A percentile compares a stretch with the other conserved stretches of the same genome.
Evolutionary conservation across 2,113 vertebrate genomes (phyloP).

Genomic region (Eudyptes chrysolophus): DNA sequence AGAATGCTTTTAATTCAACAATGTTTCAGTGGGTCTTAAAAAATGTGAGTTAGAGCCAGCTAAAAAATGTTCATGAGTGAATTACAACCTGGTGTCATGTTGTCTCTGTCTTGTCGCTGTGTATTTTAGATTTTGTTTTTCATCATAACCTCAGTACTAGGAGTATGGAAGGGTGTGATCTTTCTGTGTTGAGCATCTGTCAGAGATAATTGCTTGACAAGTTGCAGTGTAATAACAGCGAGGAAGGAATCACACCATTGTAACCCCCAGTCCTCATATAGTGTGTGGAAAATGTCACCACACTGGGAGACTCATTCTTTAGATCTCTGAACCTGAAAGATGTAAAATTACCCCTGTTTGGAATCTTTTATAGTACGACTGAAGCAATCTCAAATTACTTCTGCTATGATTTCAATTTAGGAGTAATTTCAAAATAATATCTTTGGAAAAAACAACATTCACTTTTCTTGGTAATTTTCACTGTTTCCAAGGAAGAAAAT

Average conservation of each 20-base stretch:
- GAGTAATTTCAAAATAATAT: slow-evolving; percentile 40
- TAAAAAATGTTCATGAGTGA: neutral
- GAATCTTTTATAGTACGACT: neutral
- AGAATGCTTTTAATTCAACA: slow-evolving; percentile 27
- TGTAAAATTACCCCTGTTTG: neutral
- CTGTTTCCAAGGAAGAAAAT: slow-evolving; percentile 26
- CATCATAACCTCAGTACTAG: neutral
- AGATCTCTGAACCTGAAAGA: neutral
- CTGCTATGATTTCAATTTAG: slow-evolving; percentile 39
- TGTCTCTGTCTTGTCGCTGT: neutral
- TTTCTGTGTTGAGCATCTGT: neutral
- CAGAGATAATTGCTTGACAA: neutral
- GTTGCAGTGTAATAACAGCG: neutral
- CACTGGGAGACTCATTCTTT: neutral
- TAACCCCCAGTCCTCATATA: neutral
- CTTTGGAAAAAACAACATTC: neutral
- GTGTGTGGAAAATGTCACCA: neutral
- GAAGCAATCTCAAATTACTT: slow-evolving; percentile 19
- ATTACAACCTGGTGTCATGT: neutral
- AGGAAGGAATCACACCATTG: neutral
- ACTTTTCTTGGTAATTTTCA: slow-evolving; percentile 22
- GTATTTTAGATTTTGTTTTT: neutral
- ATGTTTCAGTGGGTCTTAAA: neutral
- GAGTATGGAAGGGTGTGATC: neutral
- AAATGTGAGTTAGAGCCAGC: neutral